These are phyloP conservation scores for Centrocercus urophasianus DNA, from an alignment of 2,113 vertebrate species.

Conservation along the genomic window DNA sequence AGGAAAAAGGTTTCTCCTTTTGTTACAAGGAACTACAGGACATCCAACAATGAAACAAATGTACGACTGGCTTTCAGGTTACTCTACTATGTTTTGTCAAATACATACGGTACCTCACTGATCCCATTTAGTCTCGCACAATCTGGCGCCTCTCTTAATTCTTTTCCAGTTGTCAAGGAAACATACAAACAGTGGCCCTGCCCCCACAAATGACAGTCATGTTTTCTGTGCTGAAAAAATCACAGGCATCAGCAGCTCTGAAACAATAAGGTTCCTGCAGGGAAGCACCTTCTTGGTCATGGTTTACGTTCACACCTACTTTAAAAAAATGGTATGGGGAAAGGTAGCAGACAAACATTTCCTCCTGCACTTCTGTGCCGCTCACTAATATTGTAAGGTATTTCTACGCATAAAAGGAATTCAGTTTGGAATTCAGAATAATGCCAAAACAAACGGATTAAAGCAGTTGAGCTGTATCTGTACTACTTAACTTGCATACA, in stretches of 20 bases:
- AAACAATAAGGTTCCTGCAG: slow-evolving; percentile 34
- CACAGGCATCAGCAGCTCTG: slow-evolving; percentile 9
- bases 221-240: slow-evolving; percentile 38
- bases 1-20: not conserved
- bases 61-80: not conserved
- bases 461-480: slow-evolving; percentile 3
- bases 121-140: not conserved
- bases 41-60: not conserved
- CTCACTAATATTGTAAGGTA: not conserved
- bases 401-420: not conserved
- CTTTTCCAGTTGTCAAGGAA: slow-evolving; percentile 23
- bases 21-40: not conserved
- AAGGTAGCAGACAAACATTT: not conserved
- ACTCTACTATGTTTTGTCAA: not conserved
- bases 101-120: not conserved
- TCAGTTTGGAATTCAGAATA: not conserved
- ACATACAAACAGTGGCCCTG: slow-evolving; percentile 14
- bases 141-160: not conserved
- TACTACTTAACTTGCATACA: not conserved
- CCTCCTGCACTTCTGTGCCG: not conserved
- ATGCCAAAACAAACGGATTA: not conserved
- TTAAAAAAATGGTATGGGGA: not conserved
- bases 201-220: slow-evolving; percentile 7
- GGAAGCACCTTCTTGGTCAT: slow-evolving; percentile 9
- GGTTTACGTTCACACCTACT: not conserved